Conservation (phyloP, 2,888 invertebrate genomes). For the Ectobius pallidus region DNA sequence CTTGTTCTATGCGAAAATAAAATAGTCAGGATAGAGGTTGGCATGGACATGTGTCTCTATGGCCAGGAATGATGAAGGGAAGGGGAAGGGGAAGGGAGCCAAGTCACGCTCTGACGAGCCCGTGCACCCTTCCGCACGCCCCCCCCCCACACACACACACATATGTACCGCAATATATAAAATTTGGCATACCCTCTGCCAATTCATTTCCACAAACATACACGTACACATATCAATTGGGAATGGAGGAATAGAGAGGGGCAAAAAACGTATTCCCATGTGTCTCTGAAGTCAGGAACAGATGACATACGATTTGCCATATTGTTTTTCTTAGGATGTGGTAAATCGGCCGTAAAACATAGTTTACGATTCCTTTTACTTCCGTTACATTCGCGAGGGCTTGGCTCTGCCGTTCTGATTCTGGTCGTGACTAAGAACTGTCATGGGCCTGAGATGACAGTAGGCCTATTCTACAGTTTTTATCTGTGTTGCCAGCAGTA, state of each 20-base stretch:
- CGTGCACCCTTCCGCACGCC: background rate
- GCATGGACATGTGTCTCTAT: background rate
- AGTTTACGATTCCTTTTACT: slow-evolving; percentile 28
- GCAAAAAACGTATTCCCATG: background rate
- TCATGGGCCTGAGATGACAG: too few relatives aligned
- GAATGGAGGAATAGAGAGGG: too few relatives aligned
- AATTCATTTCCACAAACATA: slow-evolving; percentile 29
- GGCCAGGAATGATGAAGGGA: background rate
- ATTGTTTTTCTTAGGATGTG: slow-evolving; percentile 27
- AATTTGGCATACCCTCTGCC: slow-evolving; percentile 11
- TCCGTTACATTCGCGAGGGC: slow-evolving; percentile 19
- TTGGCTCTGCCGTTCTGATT: too few relatives aligned
- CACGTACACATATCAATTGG: slow-evolving; percentile 30
- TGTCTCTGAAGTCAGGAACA: slow-evolving; percentile 22
- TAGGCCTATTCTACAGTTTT: too few relatives aligned
- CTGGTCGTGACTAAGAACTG: too few relatives aligned
- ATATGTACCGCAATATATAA: too few relatives aligned
- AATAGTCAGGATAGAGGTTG: background rate
- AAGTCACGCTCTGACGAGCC: slow-evolving; percentile 12
- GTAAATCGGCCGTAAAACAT: slow-evolving; percentile 30
- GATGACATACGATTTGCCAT: slow-evolving; percentile 30
- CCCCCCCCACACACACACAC: background rate
- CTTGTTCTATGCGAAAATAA: background rate
- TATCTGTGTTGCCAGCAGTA: too few relatives aligned
- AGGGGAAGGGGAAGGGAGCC: background rate